Conservation (phyloP, 2,113 vertebrate species). For the Himantopus leucocephalus region DNA sequence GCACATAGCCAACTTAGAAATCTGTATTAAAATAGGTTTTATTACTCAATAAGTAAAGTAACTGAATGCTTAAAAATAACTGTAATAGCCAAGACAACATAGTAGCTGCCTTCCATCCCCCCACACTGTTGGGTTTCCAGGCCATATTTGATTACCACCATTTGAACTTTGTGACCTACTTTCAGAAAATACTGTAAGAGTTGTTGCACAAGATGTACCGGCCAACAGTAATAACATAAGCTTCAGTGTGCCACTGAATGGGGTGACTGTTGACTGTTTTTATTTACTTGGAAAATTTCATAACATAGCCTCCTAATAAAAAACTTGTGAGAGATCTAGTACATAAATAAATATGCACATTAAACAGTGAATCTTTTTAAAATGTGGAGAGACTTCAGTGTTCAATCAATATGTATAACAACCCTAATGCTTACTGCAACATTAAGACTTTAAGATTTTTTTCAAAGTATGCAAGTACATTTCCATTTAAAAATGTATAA, state of each 20-base stretch:
- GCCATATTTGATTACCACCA: slow-evolving; percentile 34
- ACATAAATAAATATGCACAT: slow-evolving; percentile 42
- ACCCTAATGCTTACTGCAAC: background rate
- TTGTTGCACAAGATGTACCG: slow-evolving; percentile 15
- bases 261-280: slow-evolving; percentile 66
- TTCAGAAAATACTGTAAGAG: slow-evolving; percentile 52
- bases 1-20: background rate
- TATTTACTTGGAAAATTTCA: slow-evolving; percentile 54
- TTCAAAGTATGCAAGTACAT: background rate
- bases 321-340: slow-evolving; percentile 17
- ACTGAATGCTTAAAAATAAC: background rate
- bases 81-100: background rate
- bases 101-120: background rate
- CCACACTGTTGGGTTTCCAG: background rate
- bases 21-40: background rate
- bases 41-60: background rate
- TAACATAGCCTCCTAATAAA: slow-evolving; percentile 36
- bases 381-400: background rate
- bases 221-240: slow-evolving; percentile 50
- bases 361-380: slow-evolving; percentile 48
- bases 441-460: background rate
- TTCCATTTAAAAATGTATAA: background rate
- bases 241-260: slow-evolving; percentile 33
- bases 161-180: slow-evolving; percentile 61
- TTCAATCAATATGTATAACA: background rate